Evolutionary conservation across 2,113 vertebrate genomes (phyloP).

Genomic region (Lampris megalopsis): DNA sequence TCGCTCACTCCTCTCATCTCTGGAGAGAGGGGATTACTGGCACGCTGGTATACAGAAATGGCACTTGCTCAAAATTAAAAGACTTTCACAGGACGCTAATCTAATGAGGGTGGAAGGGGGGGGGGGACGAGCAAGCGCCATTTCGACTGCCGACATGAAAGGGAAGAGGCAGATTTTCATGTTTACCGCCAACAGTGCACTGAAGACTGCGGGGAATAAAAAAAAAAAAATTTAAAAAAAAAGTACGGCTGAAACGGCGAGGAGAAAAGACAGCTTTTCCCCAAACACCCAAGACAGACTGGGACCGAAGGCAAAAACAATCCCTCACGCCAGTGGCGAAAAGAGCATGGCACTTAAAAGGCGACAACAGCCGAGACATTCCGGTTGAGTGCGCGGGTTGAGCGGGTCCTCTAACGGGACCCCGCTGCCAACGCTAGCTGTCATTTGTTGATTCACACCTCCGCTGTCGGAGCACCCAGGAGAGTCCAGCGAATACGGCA

Average conservation of each 20-base stretch:
- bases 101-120: slow-evolving; percentile 73
- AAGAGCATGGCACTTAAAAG: slow-evolving; percentile 27
- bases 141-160: slow-evolving; percentile 62
- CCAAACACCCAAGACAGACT: slow-evolving; percentile 29
- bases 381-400: slow-evolving; percentile 14
- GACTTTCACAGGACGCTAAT: slow-evolving; percentile 80
- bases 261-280: slow-evolving; percentile 29
- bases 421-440: slow-evolving; percentile 7
- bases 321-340: slow-evolving; percentile 13
- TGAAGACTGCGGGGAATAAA: slow-evolving; percentile 16
- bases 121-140: slow-evolving; percentile 38
- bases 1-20: slow-evolving; percentile 61
- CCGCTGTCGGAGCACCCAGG: slow-evolving; percentile 20
- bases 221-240: slow-evolving; percentile 27
- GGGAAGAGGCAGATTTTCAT: slow-evolving; percentile 63
- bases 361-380: slow-evolving; percentile 40
- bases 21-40: slow-evolving; percentile 76
- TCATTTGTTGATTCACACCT: slow-evolving; percentile 34
- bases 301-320: slow-evolving; percentile 34
- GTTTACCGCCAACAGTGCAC: slow-evolving; percentile 67
- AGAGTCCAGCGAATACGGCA: slow-evolving; percentile 20
- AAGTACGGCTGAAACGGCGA: slow-evolving; percentile 16
- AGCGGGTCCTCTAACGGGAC: slow-evolving; percentile 1
- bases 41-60: slow-evolving; percentile 76
- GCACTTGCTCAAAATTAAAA: slow-evolving; percentile 81